Conservation (phyloP, 23 tunicate genomes). For the Ascidia mentula region DNA sequence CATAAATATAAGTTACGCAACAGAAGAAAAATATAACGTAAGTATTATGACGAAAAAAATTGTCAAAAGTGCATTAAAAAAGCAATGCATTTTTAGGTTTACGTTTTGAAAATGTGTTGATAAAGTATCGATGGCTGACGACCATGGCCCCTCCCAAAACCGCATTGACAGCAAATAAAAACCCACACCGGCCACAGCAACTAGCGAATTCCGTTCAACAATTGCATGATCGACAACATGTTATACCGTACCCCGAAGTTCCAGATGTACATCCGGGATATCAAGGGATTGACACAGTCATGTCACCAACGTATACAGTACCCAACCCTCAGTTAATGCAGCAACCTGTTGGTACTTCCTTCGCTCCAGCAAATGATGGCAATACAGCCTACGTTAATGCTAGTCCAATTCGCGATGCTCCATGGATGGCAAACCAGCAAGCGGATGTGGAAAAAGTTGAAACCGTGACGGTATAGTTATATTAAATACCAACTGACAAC, state of each 20-base stretch:
- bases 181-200: neutral
- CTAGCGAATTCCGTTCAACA: neutral
- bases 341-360: neutral
- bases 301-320: neutral
- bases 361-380: neutral
- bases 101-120: no score
- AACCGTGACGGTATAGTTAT: neutral
- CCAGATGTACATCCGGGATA: slow-evolving; percentile 5
- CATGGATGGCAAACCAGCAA: no score
- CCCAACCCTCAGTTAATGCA: neutral
- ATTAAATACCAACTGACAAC: no score
- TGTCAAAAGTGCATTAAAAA: no score
- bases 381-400: neutral
- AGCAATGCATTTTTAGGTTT: no score
- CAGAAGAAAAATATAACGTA: no score
- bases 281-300: neutral
- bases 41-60: no score
- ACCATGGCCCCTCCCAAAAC: no score
- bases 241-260: neutral
- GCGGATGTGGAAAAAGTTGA: neutral
- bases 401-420: neutral
- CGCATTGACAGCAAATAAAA: no score
- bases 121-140: no score
- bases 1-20: no score
- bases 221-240: neutral